Conservation (phyloP, 2,888 invertebrate genomes). For the Vannuccia rotundouncinata region DNA sequence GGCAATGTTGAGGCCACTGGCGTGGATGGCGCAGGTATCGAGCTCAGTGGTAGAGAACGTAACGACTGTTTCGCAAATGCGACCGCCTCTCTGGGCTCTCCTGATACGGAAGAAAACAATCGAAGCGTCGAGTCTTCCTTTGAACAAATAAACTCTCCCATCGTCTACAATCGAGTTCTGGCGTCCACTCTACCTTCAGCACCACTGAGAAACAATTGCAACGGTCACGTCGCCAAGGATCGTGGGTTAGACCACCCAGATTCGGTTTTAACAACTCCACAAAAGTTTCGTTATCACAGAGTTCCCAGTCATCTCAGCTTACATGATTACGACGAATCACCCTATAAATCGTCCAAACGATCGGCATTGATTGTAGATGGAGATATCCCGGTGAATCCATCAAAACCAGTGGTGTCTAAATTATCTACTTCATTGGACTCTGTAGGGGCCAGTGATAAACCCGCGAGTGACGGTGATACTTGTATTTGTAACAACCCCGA, state of each 20-base stretch:
- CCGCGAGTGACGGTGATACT: background rate
- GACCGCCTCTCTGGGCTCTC: background rate
- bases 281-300: background rate
- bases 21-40: background rate
- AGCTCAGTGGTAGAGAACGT: background rate
- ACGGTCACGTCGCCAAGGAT: background rate
- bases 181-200: background rate
- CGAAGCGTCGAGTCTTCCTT: background rate
- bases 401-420: background rate
- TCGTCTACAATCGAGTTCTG: background rate
- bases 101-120: background rate
- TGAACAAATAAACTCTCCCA: background rate
- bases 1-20: background rate
- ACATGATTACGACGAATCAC: conserved; percentile 35
- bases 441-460: background rate
- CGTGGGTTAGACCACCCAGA: background rate
- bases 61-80: background rate
- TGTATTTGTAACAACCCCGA: conserved; percentile 42
- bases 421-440: background rate
- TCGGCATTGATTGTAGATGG: too few species aligned
- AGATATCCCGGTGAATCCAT: background rate
- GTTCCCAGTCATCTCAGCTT: conserved; percentile 29
- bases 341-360: background rate
- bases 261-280: too few species aligned
- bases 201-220: background rate